These are phyloP conservation scores for Argentina silus DNA, from an alignment of 2,797 vertebrate species.

Conservation along the genomic window DNA sequence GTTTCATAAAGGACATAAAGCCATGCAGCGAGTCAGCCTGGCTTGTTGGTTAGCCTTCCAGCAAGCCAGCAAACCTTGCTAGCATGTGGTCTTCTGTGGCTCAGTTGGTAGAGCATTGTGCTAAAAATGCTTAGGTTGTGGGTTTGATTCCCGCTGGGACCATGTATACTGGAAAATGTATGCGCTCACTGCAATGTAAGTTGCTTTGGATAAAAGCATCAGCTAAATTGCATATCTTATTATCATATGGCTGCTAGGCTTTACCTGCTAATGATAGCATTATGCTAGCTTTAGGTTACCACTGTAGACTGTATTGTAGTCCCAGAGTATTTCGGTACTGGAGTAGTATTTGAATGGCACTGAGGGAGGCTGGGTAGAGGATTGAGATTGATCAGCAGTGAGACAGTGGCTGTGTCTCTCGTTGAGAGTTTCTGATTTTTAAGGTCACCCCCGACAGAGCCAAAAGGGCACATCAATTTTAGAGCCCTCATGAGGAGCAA, in stretches of 20 bases:
- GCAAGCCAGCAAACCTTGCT: not conserved
- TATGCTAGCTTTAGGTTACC: not conserved
- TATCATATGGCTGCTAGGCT: not conserved
- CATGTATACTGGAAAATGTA: too few species aligned
- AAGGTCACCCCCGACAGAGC: conserved; percentile 78
- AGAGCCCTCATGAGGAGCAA: conserved; percentile 74
- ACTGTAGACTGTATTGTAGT: not conserved
- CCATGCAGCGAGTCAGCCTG: conserved; percentile 39
- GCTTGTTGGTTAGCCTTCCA: not conserved
- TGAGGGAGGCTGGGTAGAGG: conserved; percentile 54
- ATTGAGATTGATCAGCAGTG: conserved; percentile 72
- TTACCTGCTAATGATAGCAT: not conserved
- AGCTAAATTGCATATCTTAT: too few species aligned
- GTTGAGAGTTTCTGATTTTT: conserved; percentile 74
- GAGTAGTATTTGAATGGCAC: conserved; percentile 44
- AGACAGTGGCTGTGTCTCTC: conserved; percentile 67
- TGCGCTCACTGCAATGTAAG: too few species aligned
- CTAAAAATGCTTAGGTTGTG: too few species aligned
- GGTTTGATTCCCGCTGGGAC: too few species aligned
- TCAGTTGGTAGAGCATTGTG: too few species aligned
- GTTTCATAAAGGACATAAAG: conserved; percentile 59
- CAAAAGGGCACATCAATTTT: conserved; percentile 84
- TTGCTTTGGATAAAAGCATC: too few species aligned
- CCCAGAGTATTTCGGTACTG: not conserved
- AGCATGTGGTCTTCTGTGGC: not conserved